Evolutionary conservation across 2,888 invertebrate species (phyloP).

Genomic region (Neoaliturus tenellus): DNA sequence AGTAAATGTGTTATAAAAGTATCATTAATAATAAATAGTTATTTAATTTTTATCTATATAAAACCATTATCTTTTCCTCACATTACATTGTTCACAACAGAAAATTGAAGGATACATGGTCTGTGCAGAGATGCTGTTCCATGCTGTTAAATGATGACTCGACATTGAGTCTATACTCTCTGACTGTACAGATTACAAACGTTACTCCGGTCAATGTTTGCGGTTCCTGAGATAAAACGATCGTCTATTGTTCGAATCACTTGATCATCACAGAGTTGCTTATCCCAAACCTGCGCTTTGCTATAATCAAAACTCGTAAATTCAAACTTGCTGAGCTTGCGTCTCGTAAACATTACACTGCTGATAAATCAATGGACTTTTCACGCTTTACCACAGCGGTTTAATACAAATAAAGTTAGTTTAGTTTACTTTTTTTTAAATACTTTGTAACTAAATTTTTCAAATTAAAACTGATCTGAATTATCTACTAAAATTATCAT

Average conservation of each 20-base stretch:
- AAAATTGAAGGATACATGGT: too few relatives aligned
- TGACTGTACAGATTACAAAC: neutral
- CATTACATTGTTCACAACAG: too few relatives aligned
- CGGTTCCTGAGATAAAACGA: slow-evolving; percentile 7
- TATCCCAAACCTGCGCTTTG: neutral
- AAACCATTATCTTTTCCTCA: too few relatives aligned
- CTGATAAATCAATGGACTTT: neutral
- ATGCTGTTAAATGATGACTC: neutral
- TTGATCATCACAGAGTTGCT: slow-evolving; percentile 1
- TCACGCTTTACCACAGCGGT: neutral
- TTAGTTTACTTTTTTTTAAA: neutral
- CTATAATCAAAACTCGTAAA: slow-evolving; percentile 5
- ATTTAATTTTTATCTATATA: too few relatives aligned
- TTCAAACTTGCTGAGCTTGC: neutral
- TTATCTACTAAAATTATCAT: too few relatives aligned
- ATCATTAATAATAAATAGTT: too few relatives aligned
- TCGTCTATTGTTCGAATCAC: neutral
- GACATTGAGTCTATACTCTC: neutral
- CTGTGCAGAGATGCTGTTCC: too few relatives aligned
- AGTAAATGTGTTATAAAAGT: too few relatives aligned
- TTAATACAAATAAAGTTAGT: too few relatives aligned
- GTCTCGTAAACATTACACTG: neutral
- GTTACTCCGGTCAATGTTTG: neutral
- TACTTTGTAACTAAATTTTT: too few relatives aligned
- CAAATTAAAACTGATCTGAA: too few relatives aligned